Percentiles rank a stretch among this genome's conserved stretches.
These are phyloP conservation scores for Etheostoma spectabile DNA, from an alignment of 2,113 vertebrate species.

Conservation along the genomic window DNA sequence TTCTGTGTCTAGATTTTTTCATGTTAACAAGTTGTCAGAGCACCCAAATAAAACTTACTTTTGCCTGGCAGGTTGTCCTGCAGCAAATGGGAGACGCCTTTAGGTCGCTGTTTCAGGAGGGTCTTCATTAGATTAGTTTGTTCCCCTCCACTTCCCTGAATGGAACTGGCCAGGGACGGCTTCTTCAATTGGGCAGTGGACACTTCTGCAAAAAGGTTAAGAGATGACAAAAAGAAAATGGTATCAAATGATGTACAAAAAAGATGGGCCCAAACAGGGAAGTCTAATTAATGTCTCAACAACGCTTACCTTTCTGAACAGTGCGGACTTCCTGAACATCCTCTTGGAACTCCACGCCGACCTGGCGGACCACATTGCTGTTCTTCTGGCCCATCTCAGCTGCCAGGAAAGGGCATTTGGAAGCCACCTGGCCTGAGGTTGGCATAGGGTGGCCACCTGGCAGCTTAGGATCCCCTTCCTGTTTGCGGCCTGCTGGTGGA, in stretches of 20 bases:
- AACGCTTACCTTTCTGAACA: constrained; percentile 86
- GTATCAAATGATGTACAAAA: background rate
- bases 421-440: constrained; percentile 82
- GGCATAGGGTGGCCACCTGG: constrained; percentile 81
- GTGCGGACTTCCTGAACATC: constrained; percentile 92
- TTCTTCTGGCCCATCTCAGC: constrained; percentile 93
- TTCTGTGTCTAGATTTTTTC: background rate
- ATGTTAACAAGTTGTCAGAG: background rate
- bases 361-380: constrained; percentile 92
- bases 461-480: constrained; percentile 60
- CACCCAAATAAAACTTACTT: constrained; percentile 79
- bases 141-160: constrained; percentile 64
- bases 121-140: constrained; percentile 84
- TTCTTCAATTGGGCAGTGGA: constrained; percentile 74
- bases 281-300: background rate
- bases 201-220: constrained; percentile 78
- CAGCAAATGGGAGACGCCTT: constrained; percentile 92
- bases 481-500: constrained; percentile 63
- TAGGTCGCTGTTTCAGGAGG: constrained; percentile 90
- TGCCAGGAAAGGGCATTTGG: constrained; percentile 95
- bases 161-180: constrained; percentile 56
- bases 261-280: background rate
- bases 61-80: constrained; percentile 93
- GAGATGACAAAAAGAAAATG: background rate
- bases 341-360: constrained; percentile 93